A percentile compares a stretch with the other conserved stretches of the same genome.
These are phyloP conservation scores for Alfaro cultratus DNA, from an alignment of 2,797 vertebrate genomes.

Conservation along the genomic window DNA sequence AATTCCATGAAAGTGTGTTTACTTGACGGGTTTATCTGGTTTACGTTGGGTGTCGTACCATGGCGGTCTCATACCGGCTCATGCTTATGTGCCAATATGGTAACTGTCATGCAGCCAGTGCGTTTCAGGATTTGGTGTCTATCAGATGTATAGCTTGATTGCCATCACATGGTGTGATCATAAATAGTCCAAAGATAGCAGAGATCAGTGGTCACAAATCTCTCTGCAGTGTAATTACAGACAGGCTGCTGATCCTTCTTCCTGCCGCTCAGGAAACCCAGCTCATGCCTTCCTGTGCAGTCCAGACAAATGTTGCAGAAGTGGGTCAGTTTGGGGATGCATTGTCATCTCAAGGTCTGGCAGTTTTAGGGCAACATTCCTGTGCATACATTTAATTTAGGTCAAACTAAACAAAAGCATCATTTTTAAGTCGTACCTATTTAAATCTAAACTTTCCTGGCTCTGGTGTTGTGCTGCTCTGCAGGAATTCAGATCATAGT, in stretches of 20 bases:
- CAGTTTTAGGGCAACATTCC: constrained; percentile 66
- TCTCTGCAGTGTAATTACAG: constrained; percentile 73
- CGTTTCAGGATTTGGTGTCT: constrained; percentile 26
- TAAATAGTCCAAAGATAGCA: constrained; percentile 56
- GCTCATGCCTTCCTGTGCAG: constrained; percentile 77
- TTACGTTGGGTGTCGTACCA: background rate
- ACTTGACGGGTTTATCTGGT: background rate
- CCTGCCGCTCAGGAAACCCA: constrained; percentile 81
- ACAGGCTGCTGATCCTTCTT: constrained; percentile 79
- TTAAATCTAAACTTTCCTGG: constrained; percentile 55
- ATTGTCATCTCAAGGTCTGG: constrained; percentile 68
- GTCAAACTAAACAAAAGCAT: constrained; percentile 77
- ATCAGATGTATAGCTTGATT: constrained; percentile 38
- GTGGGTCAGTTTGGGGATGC: constrained; percentile 70
- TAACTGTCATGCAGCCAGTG: background rate
- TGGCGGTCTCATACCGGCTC: background rate
- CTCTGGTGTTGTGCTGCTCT: constrained; percentile 28
- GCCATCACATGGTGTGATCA: constrained; percentile 18
- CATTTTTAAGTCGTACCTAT: constrained; percentile 60
- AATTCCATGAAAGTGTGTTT: background rate
- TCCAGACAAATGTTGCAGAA: constrained; percentile 58
- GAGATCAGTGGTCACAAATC: constrained; percentile 65
- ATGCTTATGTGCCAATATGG: constrained; percentile 11
- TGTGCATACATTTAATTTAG: constrained; percentile 68
- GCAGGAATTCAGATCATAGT: constrained; percentile 74